Conservation (phyloP, 2,888 invertebrate species). For the Spodoptera exigua region DNA sequence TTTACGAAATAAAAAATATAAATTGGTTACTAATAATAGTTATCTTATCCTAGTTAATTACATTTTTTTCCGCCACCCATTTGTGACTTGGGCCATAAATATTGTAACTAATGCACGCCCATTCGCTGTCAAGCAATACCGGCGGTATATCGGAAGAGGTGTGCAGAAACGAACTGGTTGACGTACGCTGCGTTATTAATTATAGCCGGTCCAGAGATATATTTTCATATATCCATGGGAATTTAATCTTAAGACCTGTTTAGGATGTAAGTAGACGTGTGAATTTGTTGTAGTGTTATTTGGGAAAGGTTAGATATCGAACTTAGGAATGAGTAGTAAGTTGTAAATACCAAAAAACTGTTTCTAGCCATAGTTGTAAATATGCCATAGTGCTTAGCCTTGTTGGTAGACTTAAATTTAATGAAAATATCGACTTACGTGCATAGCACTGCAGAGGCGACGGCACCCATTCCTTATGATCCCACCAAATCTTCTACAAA, state of each 20-base stretch:
- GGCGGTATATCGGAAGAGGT: slow-evolving; percentile 70
- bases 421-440: too few species aligned
- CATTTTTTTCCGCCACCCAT: slow-evolving; percentile 56
- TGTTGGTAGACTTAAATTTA: too few species aligned
- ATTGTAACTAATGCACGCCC: slow-evolving; percentile 71
- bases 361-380: too few species aligned
- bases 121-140: slow-evolving; percentile 74
- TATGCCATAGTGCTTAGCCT: too few species aligned
- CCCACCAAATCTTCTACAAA: too few species aligned
- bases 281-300: slow-evolving; percentile 24
- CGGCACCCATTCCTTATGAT: too few species aligned
- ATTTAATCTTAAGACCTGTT: slow-evolving; percentile 60
- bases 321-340: not conserved
- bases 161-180: slow-evolving; percentile 72
- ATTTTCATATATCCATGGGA: slow-evolving; percentile 67
- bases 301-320: not conserved
- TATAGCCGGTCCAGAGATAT: slow-evolving; percentile 63
- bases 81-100: slow-evolving; percentile 53
- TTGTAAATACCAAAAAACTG: too few species aligned
- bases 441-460: too few species aligned
- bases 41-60: slow-evolving; percentile 52
- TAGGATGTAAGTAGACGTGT: slow-evolving; percentile 35
- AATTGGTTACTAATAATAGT: slow-evolving; percentile 53
- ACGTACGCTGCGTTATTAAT: slow-evolving; percentile 72
- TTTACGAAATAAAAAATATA: slow-evolving; percentile 42